Conservation (phyloP, 2,113 vertebrate species). For the Calidris pugnax region DNA sequence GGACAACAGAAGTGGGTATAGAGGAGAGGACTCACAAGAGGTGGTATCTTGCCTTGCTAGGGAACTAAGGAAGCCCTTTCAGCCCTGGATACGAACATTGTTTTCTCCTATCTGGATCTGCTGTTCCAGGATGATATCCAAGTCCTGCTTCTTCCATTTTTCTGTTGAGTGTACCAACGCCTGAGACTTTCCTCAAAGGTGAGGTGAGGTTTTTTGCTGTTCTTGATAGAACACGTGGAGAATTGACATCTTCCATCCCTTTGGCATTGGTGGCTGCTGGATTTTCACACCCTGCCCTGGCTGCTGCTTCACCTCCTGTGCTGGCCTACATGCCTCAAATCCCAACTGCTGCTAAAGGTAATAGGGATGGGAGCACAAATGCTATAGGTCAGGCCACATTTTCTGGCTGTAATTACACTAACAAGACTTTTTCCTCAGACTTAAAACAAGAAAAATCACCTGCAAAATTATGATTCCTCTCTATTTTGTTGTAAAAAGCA, state of each 20-base stretch:
- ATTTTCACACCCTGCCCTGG: not conserved
- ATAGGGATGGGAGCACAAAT: not conserved
- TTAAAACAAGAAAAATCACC: not conserved
- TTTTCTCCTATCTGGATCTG: not conserved
- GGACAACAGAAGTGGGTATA: not conserved
- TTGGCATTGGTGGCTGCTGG: not conserved
- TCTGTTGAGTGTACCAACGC: not conserved
- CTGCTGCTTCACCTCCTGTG: not conserved
- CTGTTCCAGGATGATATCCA: not conserved
- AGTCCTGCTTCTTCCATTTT: not conserved
- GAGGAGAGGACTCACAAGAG: not conserved
- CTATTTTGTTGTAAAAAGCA: not conserved
- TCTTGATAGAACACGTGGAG: not conserved
- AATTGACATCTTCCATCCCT: rapidly evolving
- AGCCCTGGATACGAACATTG: not conserved
- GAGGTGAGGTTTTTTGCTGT: not conserved
- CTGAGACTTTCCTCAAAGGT: not conserved
- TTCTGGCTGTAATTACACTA: not conserved
- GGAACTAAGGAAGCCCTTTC: not conserved
- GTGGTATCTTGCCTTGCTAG: not conserved
- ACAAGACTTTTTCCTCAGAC: not conserved
- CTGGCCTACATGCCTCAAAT: not conserved
- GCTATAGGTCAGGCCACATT: not conserved
- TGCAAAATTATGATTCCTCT: not conserved
- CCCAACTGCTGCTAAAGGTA: not conserved